These are phyloP conservation scores for Myrmophylax atrothorax DNA, from an alignment of 2,113 vertebrate genomes.

Conservation along the genomic window DNA sequence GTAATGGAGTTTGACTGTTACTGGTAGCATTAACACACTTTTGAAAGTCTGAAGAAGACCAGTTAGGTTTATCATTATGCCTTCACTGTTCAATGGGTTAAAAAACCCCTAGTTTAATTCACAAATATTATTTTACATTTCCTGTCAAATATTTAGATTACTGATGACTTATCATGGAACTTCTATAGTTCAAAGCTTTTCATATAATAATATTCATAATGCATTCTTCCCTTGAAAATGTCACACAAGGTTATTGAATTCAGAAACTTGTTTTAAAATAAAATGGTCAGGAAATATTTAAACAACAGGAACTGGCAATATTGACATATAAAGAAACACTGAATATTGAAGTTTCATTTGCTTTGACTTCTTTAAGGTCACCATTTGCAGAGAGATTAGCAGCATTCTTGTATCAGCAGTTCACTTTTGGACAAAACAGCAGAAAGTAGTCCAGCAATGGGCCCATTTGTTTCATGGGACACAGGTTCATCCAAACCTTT, in stretches of 20 bases:
- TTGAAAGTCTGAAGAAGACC: background rate
- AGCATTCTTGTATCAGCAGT: background rate
- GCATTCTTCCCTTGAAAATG: slow-evolving; percentile 15
- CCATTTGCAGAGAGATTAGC: background rate
- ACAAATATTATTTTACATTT: background rate
- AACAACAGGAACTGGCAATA: slow-evolving; percentile 16
- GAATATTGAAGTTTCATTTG: slow-evolving; percentile 20
- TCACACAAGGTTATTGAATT: slow-evolving; percentile 28
- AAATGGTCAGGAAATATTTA: slow-evolving; percentile 15
- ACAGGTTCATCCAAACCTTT: background rate
- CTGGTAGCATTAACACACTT: background rate
- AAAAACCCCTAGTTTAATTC: background rate
- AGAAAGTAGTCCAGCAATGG: background rate
- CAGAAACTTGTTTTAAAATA: background rate
- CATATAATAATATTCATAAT: background rate
- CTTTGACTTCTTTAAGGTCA: slow-evolving; percentile 34
- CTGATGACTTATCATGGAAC: background rate
- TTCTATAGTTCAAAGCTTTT: slow-evolving; percentile 10
- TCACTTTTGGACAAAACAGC: background rate
- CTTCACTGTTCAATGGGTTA: background rate
- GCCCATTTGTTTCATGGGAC: background rate
- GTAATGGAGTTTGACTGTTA: no score
- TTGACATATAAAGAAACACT: background rate
- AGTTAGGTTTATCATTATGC: background rate
- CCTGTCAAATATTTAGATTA: background rate